phyloP scores from a whole-genome alignment of 2,797 vertebrate genomes.

The Salarias fasciatus region DNA sequence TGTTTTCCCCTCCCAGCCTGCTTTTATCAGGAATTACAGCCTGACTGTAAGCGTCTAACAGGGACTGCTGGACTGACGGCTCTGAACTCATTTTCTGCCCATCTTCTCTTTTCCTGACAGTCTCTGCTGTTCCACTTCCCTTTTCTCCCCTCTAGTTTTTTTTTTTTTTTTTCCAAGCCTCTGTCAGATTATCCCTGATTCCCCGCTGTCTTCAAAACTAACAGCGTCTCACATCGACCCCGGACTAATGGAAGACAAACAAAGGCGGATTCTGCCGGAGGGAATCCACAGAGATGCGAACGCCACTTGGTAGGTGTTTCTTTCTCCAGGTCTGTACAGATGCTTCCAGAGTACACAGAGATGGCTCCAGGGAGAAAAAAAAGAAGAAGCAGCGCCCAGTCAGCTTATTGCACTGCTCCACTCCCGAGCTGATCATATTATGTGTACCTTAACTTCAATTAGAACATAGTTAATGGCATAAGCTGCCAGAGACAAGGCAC shows the following conservation, averaged over 20 bases:
- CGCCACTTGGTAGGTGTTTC: slow-evolving; percentile 6
- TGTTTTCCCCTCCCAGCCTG: too few species aligned
- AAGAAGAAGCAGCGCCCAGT: background rate
- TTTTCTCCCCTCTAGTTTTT: background rate
- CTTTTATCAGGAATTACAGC: too few species aligned
- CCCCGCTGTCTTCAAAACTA: slow-evolving; percentile 48
- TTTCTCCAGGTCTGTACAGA: slow-evolving; percentile 2
- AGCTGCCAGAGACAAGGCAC: slow-evolving; percentile 13
- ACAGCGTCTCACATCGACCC: slow-evolving; percentile 46
- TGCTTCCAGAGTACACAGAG: slow-evolving; percentile 10
- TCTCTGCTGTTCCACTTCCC: slow-evolving; percentile 9
- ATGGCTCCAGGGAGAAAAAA: slow-evolving; percentile 15
- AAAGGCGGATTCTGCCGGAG: slow-evolving; percentile 32
- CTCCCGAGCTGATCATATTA: slow-evolving; percentile 52
- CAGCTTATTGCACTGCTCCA: slow-evolving; percentile 30
- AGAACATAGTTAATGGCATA: slow-evolving; percentile 26
- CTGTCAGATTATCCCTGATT: slow-evolving; percentile 28
- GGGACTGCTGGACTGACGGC: too few species aligned
- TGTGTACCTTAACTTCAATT: slow-evolving; percentile 41
- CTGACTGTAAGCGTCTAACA: too few species aligned
- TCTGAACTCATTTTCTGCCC: slow-evolving; percentile 23
- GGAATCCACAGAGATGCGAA: background rate
- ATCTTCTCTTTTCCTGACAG: slow-evolving; percentile 3
- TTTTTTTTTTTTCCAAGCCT: slow-evolving; percentile 11
- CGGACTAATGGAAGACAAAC: slow-evolving; percentile 46